Evolutionary conservation across 2,113 vertebrate species (phyloP).

Genomic region (Holacanthus passer): DNA sequence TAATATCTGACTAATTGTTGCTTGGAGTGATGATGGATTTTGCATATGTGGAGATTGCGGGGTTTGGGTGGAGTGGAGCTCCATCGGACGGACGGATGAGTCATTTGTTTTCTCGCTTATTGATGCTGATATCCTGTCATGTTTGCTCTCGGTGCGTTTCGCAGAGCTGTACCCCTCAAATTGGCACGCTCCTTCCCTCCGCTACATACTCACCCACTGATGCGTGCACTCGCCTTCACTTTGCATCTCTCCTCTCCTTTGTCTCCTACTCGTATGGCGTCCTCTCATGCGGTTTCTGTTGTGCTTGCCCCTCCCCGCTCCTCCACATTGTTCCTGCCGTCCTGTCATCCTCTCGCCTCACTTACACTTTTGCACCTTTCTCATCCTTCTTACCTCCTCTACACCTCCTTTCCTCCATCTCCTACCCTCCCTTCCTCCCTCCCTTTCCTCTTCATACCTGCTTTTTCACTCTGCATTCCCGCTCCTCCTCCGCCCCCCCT

Average conservation of each 20-base stretch:
- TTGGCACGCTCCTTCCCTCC: slow-evolving; percentile 51
- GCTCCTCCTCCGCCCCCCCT: neutral
- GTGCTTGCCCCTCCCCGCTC: slow-evolving; percentile 22
- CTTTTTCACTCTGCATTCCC: neutral
- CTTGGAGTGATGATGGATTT: slow-evolving; percentile 8
- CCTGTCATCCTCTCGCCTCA: slow-evolving; percentile 14
- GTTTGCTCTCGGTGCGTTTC: slow-evolving; percentile 59
- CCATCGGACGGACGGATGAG: slow-evolving; percentile 14
- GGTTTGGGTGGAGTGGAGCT: slow-evolving; percentile 14
- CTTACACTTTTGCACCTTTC: slow-evolving; percentile 34
- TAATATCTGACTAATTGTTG: slow-evolving; percentile 43
- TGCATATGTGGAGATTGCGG: slow-evolving; percentile 13
- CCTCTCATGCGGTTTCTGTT: slow-evolving; percentile 19
- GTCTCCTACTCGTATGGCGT: slow-evolving; percentile 50
- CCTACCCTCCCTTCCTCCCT: neutral
- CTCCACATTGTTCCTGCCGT: slow-evolving; percentile 12
- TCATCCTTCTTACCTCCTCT: slow-evolving; percentile 11
- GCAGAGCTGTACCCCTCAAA: slow-evolving; percentile 55
- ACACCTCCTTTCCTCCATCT: neutral
- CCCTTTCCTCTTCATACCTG: slow-evolving; percentile 19
- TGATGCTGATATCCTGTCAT: slow-evolving; percentile 65
- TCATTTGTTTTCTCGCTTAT: slow-evolving; percentile 58
- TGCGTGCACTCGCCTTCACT: slow-evolving; percentile 63
- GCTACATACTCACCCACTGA: slow-evolving; percentile 55
- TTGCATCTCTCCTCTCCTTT: slow-evolving; percentile 55